Base-by-base conservation (phyloP, 2,113 vertebrate species). In the Pungitius pungitius region DNA sequence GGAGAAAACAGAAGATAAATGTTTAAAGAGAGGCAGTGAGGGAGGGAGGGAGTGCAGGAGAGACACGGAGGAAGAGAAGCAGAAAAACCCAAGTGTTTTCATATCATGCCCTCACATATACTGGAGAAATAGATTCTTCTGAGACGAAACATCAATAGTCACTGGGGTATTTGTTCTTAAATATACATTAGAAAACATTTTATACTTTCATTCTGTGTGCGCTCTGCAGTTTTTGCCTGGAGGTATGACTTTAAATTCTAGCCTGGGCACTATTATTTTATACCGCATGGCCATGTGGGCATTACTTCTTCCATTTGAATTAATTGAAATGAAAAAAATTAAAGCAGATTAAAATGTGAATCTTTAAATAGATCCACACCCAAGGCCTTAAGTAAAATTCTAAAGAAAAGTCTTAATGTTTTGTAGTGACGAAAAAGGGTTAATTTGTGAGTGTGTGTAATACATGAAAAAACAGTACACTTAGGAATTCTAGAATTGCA, bases 151-250 rank as follows among this genome's bases (percentile, higher is more conserved):
- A 96, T 96, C 95, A 97, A 95, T 95, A 95, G 95, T 96, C 95
- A 95, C 94, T 90, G 93, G 95, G 95, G 95, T 93, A 93, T 96
- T 95, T 95, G 95, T 95, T 96, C 95, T 98, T 96, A 99, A 98
- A 98, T 97, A 98, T 98, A 98, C 96, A 98, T 98, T 96, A 97
- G 96, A 98, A 98, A 97, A 96, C 95, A 96, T 96, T 97, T 96
- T 94, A 94, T 91, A 95, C 96, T 98, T 99, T 96, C 96, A 97
- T 97, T 97, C 95, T 93, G 90, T 95, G 94, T 91, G 94, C 45
- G 83, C 86, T 94, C 94, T 93, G 92, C 94, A 95, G 93, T 95
- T 95, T 86, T 96, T 93, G 96, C 96, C 96, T 94, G 91, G 89
- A 98, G 97, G 95, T 96, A 96, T 89, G 90, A 95, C 95, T 97